Evolutionary conservation across 1,140 invertebrate species (phyloP), one percentile per base, ranked within the genome.

Genomic region (Microplitis mediator): DNA sequence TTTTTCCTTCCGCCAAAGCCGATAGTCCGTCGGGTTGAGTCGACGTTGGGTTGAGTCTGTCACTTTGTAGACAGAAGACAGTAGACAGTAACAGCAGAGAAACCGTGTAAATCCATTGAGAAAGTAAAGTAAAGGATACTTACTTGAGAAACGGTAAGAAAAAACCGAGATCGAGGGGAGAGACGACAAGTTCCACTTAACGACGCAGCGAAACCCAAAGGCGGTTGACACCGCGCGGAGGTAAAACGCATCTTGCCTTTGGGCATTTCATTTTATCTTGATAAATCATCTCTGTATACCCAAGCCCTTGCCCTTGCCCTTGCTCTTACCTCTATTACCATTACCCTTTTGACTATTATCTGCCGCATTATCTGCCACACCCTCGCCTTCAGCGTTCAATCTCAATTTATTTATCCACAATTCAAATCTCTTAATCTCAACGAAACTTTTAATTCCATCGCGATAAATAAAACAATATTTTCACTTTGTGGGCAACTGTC

Each of bases 281-380:
- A 71, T 66, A 54, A 76, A 69, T 73, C 74, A 79, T 75, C 71
- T 52, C 51, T 23, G 23, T 23, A 23, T 23, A 23, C 23, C 23
- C 23, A 23, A 2, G 66, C 71, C 65, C 54, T 72, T 68, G 71
- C 68, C 68, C 71, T 71, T 52, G 35, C 60, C 13, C 34, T 39
- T 23, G 23, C 23, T n/a, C 8, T 51, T 51, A 50, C 61, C 69
- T 58, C 70, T 45, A 56, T 32, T 52, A 67, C 73, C 23, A 23
- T 45, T 13, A 52, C 64, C 56, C 45, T 65, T 72, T 60, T 56
- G 69, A 72, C 68, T 78, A 72, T 68, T 69, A 74, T 74, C 56
- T 75, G 79, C 80, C 81, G 79, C 75, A 76, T 71, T 76, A 82
- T 84, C 39, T 45, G 11, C 39, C 39, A 45, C 39, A 45, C 39